phyloP scores from a whole-genome alignment of 2,888 invertebrate genomes.

The Catocala fraxini region DNA sequence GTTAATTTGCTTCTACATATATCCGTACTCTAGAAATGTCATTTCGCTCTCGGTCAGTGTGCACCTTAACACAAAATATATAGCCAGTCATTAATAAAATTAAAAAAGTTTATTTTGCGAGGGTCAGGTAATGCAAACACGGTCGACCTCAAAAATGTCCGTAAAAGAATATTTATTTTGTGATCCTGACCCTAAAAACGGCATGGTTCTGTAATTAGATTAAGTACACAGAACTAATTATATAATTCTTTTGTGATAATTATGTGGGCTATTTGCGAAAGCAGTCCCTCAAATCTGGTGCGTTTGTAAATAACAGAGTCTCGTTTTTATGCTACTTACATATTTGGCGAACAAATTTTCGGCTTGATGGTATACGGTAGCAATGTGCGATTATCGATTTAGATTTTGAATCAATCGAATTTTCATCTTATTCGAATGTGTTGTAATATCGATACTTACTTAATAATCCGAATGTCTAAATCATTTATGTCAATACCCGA shows the following conservation, averaged over 20 bases:
- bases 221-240: background rate
- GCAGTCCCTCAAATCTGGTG: background rate
- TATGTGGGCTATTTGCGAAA: background rate
- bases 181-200: background rate
- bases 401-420: too few relatives aligned
- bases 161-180: background rate
- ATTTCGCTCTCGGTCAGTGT: background rate
- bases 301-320: too few relatives aligned
- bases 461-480: too few relatives aligned
- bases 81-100: background rate
- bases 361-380: too few relatives aligned
- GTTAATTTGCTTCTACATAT: too few relatives aligned
- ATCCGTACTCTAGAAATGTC: too few relatives aligned
- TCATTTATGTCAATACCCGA: too few relatives aligned
- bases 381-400: too few relatives aligned
- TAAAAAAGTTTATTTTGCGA: background rate
- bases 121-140: background rate
- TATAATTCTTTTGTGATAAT: background rate
- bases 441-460: too few relatives aligned
- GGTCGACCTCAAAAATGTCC: background rate
- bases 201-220: constrained; percentile 1
- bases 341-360: too few relatives aligned
- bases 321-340: too few relatives aligned
- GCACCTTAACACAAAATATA: background rate
- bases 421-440: too few relatives aligned